phyloP scores from a whole-genome alignment of 2,797 vertebrate species.

The Morelia viridis region DNA sequence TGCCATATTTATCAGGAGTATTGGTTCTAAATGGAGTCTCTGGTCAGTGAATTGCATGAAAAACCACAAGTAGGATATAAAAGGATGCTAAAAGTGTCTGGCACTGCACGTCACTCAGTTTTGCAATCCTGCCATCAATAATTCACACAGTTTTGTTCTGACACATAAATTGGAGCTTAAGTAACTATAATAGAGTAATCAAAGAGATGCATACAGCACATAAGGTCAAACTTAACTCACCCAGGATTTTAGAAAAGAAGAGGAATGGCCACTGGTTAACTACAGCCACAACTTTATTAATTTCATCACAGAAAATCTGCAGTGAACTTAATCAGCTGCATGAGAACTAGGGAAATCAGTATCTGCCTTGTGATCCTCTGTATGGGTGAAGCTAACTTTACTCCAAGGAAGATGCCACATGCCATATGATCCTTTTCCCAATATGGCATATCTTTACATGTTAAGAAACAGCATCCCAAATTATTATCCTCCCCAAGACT shows the following conservation, averaged over 20 bases:
- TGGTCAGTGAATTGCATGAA: constrained; percentile 31
- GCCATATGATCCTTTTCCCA: not conserved
- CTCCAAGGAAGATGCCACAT: not conserved
- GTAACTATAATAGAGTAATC: not conserved
- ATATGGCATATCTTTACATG: no score
- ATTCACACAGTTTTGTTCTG: constrained; percentile 7
- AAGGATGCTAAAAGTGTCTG: constrained; percentile 14
- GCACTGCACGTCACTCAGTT: not conserved
- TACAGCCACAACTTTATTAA: not conserved
- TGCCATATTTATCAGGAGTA: constrained; percentile 12
- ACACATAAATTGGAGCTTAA: constrained; percentile 16
- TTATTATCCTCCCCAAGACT: not conserved
- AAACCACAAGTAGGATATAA: constrained; percentile 27
- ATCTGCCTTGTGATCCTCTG: not conserved
- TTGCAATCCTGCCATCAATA: not conserved
- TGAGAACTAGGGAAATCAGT: not conserved
- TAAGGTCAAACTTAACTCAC: not conserved
- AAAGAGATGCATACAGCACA: not conserved
- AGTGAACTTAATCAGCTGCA: not conserved
- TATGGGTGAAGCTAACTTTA: not conserved
- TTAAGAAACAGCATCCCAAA: not conserved
- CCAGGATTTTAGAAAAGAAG: not conserved
- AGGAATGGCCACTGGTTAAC: not conserved
- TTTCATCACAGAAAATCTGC: not conserved
- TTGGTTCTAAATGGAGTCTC: not conserved